These are phyloP conservation scores for Ammodytes dubius DNA, from an alignment of 2,113 vertebrate species.

Conservation along the genomic window DNA sequence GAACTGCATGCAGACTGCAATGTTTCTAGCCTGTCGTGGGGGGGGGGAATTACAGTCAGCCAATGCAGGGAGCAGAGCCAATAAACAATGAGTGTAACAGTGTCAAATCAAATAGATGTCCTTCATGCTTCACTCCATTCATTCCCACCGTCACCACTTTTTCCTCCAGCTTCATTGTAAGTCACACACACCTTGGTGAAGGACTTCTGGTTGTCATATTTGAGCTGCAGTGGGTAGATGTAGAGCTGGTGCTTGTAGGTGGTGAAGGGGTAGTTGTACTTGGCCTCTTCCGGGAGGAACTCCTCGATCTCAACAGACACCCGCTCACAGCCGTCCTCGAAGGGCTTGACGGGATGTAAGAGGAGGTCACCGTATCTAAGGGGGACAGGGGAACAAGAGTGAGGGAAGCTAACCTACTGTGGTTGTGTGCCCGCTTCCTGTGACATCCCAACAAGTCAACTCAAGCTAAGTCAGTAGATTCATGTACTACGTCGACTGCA, in stretches of 20 bases:
- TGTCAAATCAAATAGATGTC: neutral
- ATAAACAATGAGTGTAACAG: neutral
- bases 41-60: neutral
- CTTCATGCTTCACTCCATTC: neutral
- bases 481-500: neutral
- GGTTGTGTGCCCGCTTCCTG: neutral
- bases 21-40: conserved; percentile 91
- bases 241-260: conserved; percentile 97
- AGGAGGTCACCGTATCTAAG: conserved; percentile 93
- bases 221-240: conserved; percentile 93
- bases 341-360: conserved; percentile 93
- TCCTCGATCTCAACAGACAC: conserved; percentile 93
- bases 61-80: neutral
- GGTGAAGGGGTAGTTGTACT: conserved; percentile 95
- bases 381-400: neutral
- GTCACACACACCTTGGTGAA: conserved; percentile 93
- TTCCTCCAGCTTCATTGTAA: neutral
- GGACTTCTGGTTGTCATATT: conserved; percentile 97
- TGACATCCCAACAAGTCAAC: neutral
- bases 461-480: neutral
- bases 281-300: conserved; percentile 93
- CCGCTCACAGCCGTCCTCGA: conserved; percentile 88
- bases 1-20: conserved; percentile 94
- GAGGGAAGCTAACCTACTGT: neutral
- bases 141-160: neutral